Percentiles rank a stretch among this genome's conserved stretches.
Conservation (phyloP, 2,113 vertebrate species). For the Grammomys dolichurus region DNA sequence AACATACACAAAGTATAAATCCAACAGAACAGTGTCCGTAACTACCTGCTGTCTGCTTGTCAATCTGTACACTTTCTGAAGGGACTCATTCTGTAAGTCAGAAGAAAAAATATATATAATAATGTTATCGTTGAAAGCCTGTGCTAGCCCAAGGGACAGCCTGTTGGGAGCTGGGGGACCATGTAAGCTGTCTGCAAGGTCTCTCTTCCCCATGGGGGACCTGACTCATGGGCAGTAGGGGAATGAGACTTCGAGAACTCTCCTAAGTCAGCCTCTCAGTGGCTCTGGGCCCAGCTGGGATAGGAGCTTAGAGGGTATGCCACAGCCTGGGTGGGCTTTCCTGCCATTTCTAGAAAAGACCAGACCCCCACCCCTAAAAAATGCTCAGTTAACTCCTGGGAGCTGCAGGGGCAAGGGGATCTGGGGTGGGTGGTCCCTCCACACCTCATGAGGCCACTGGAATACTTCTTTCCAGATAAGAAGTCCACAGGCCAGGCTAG, state of each 20-base stretch:
- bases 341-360: neutral
- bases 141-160: accelerated
- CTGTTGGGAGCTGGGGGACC: neutral
- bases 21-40: accelerated
- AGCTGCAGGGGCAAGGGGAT: too few relatives aligned
- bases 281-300: neutral
- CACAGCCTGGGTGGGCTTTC: neutral
- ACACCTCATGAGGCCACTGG: accelerated
- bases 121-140: neutral
- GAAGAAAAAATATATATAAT: neutral
- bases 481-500: neutral
- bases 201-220: neutral
- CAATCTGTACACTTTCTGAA: neutral
- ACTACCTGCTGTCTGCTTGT: neutral
- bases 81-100: neutral
- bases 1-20: neutral
- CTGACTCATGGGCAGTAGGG: neutral
- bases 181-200: neutral
- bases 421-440: accelerated
- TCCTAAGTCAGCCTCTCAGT: neutral
- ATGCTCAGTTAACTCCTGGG: accelerated
- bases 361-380: neutral
- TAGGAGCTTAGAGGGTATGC: neutral
- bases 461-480: neutral
- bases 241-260: neutral